Conservation (phyloP, 2,113 vertebrate genomes). For the Numida meleagris region DNA sequence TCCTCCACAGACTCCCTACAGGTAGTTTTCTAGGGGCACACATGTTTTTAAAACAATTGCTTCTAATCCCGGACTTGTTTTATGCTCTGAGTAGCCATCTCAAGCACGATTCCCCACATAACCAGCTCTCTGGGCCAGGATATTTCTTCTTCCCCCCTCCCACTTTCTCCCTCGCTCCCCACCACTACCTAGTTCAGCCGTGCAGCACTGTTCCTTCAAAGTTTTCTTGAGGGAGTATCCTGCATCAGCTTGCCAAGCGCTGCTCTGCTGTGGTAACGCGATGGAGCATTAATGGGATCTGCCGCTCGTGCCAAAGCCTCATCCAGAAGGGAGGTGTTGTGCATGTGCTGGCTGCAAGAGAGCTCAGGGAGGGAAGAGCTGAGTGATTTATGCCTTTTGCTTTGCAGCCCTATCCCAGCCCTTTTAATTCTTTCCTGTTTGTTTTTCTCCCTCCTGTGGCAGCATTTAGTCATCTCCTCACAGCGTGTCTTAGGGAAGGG, state of each 20-base stretch:
- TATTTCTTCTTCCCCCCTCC: background rate
- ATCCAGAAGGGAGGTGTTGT: slow-evolving; percentile 44
- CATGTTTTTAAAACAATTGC: background rate
- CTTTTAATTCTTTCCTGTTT: slow-evolving; percentile 62
- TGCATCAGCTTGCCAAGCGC: background rate
- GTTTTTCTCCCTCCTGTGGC: slow-evolving; percentile 70
- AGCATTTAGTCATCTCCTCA: slow-evolving; percentile 61
- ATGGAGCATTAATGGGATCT: background rate
- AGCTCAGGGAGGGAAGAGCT: slow-evolving; percentile 47
- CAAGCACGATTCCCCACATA: background rate
- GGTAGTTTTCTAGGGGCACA: background rate
- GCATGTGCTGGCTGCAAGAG: slow-evolving; percentile 41
- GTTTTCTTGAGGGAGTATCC: slow-evolving; percentile 46
- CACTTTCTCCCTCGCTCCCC: background rate
- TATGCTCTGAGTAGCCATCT: background rate
- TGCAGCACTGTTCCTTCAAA: slow-evolving; percentile 15
- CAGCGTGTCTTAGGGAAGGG: background rate
- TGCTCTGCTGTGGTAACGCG: background rate
- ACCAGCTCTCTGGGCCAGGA: background rate
- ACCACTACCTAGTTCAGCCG: background rate
- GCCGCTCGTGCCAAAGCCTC: background rate
- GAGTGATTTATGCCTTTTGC: slow-evolving; percentile 56
- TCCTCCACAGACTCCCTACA: background rate
- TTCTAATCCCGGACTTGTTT: background rate
- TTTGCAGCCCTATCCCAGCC: slow-evolving; percentile 13